A percentile compares a stretch with the other conserved stretches of the same genome.
Evolutionary conservation across 2,888 invertebrate genomes (phyloP).

Genomic region (Andricus quercusramuli): DNA sequence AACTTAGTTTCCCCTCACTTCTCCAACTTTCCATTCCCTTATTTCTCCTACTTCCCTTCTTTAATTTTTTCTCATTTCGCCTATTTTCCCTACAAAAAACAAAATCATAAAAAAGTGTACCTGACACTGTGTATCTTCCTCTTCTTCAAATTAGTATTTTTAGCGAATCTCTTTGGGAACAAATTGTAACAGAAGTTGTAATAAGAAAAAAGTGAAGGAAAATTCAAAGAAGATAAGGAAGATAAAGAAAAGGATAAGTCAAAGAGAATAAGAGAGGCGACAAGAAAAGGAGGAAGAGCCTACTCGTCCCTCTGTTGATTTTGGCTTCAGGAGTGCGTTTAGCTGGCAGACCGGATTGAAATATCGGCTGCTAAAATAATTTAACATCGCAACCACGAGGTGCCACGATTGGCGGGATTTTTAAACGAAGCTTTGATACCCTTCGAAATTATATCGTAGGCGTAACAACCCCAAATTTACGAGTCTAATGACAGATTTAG

Average conservation of each 20-base stretch:
- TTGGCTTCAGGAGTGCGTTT: conserved; percentile 72
- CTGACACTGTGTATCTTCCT: too few species aligned
- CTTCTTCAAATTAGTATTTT: too few species aligned
- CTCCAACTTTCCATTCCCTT: too few species aligned
- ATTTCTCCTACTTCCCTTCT: too few species aligned
- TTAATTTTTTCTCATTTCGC: too few species aligned
- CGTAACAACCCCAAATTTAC: conserved; percentile 42
- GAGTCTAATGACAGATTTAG: conserved; percentile 49
- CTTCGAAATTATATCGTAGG: conserved; percentile 32
- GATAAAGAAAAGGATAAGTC: conserved; percentile 50
- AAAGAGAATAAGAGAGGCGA: conserved; percentile 47
- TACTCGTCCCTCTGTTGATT: conserved; percentile 68
- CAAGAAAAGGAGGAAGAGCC: conserved; percentile 50
- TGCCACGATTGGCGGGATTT: conserved; percentile 62
- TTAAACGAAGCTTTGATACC: conserved; percentile 58
- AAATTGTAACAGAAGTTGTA: not conserved
- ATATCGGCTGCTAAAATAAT: conserved; percentile 78
- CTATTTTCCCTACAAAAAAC: too few species aligned
- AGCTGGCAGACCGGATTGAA: conserved; percentile 75
- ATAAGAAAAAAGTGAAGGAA: not conserved
- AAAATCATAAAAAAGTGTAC: too few species aligned
- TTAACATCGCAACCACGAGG: conserved; percentile 65
- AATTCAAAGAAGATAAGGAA: conserved; percentile 14
- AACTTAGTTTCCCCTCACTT: too few species aligned
- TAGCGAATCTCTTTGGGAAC: not conserved